A percentile compares a stretch with the other conserved stretches of the same genome.
Conservation (phyloP, 2,113 vertebrate species). For the Arvicanthis niloticus region DNA sequence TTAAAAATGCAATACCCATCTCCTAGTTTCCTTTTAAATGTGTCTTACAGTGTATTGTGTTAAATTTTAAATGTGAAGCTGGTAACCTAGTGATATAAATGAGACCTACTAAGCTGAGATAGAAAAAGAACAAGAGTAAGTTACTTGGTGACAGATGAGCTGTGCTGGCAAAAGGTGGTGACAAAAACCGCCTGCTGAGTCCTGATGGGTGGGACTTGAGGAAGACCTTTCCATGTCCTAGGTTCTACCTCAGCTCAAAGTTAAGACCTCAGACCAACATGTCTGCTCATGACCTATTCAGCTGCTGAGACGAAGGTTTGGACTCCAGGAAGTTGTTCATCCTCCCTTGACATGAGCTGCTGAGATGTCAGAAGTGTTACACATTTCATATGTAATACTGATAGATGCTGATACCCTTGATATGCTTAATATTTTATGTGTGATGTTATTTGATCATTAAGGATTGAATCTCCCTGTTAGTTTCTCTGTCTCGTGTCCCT, state of each 20-base stretch:
- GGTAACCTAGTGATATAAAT: not conserved
- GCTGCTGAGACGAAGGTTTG: too few relatives aligned
- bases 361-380: not conserved
- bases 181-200: not conserved
- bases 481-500: not conserved
- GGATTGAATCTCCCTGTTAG: too few relatives aligned
- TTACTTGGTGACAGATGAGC: not conserved
- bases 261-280: rapidly evolving
- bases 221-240: not conserved
- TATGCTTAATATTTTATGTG: not conserved
- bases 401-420: not conserved
- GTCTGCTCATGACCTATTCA: not conserved
- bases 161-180: not conserved
- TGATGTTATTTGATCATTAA: too few relatives aligned
- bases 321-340: not conserved
- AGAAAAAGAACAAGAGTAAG: not conserved
- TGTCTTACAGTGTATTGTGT: not conserved
- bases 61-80: slow-evolving; percentile 6
- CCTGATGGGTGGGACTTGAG: rapidly evolving
- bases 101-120: not conserved
- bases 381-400: not conserved
- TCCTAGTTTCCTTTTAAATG: not conserved
- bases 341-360: not conserved
- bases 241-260: not conserved
- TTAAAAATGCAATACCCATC: not conserved